Conservation (phyloP, 2,888 invertebrate species). For the Noctua janthina region DNA sequence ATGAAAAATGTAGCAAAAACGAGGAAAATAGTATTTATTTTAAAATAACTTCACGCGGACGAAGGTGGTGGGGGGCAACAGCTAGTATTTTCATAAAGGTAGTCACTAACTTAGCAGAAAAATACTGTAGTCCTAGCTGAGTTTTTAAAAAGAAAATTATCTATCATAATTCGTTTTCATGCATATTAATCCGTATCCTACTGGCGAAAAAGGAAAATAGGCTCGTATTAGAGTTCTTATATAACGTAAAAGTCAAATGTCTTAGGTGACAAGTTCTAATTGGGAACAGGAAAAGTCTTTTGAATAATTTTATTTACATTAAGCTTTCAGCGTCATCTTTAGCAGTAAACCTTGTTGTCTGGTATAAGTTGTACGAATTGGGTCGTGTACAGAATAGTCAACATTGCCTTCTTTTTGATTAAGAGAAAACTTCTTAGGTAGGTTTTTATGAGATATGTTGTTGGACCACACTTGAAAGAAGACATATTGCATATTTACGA, state of each 20-base stretch:
- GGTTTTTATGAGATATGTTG: neutral
- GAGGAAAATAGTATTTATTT: no score
- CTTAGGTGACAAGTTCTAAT: conserved; percentile 7
- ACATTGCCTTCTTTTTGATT: neutral
- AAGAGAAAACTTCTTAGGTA: neutral
- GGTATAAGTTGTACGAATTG: neutral
- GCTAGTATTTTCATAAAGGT: no score
- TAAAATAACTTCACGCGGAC: no score
- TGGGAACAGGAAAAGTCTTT: conserved; percentile 12
- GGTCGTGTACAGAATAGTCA: neutral
- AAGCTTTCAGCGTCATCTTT: neutral
- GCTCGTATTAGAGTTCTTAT: neutral
- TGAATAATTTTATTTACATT: conserved; percentile 2
- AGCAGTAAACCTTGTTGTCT: neutral
- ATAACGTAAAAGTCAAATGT: conserved; percentile 4
- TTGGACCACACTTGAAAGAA: no score
- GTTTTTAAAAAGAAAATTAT: neutral
- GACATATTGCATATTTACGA: neutral
- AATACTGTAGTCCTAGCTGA: neutral
- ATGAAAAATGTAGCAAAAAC: no score
- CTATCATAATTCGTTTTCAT: neutral
- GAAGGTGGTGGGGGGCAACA: no score
- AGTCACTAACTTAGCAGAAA: neutral
- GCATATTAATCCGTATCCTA: neutral
- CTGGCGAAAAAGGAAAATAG: neutral